Evolutionary conservation across 1,140 invertebrate species (phyloP).

Genomic region (Ceratina japonica): DNA sequence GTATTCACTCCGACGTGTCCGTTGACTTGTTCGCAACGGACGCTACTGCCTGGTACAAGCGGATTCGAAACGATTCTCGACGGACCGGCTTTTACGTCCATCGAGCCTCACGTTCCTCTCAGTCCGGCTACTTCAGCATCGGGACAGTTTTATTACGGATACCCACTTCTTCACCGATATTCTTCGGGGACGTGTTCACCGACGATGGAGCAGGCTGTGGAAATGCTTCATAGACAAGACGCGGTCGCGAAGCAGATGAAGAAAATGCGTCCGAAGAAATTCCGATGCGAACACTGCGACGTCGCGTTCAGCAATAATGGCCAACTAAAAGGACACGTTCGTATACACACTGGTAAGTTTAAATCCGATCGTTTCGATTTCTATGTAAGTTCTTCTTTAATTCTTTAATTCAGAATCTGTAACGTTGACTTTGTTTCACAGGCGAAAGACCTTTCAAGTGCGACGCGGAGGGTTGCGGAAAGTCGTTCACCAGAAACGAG

Average conservation of each 20-base stretch:
- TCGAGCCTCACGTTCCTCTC: not conserved
- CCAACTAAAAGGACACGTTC: conserved; percentile 93
- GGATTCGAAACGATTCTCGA: no score
- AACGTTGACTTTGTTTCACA: conserved; percentile 69
- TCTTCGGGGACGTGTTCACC: conserved; percentile 22
- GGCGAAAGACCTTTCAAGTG: conserved; percentile 93
- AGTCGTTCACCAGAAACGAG: conserved; percentile 95
- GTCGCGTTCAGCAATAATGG: conserved; percentile 96
- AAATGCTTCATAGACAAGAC: conserved; percentile 71
- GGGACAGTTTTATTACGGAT: conserved; percentile 3
- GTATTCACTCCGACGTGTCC: not conserved
- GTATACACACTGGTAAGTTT: conserved; percentile 91
- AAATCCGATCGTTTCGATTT: not conserved
- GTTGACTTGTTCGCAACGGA: not conserved
- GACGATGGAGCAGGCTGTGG: conserved; percentile 64
- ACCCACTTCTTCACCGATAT: not conserved
- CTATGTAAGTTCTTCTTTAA: no score
- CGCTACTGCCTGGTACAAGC: no score
- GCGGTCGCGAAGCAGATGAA: conserved; percentile 74
- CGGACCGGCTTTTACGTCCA: no score
- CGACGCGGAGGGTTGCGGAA: conserved; percentile 89
- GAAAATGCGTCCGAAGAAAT: conserved; percentile 92
- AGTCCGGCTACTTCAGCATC: not conserved
- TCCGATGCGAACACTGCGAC: conserved; percentile 92
- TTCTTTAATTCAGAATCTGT: no score